Conservation (phyloP, 2,888 invertebrate genomes). For the Apodemia hepburni region DNA sequence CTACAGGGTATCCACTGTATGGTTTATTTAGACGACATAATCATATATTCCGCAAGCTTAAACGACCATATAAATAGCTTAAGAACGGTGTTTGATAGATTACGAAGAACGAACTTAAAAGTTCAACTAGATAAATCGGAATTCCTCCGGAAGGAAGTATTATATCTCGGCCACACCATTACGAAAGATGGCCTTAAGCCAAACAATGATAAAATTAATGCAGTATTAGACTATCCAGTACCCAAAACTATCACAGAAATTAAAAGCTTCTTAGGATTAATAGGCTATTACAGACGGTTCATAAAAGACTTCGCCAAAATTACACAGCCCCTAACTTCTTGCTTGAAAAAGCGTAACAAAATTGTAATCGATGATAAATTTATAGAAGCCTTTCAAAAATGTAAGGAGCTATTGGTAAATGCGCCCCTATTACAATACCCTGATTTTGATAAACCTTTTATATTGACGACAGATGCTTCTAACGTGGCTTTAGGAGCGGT, state of each 20-base stretch:
- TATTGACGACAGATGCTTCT: conserved; percentile 37
- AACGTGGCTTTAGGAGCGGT: conserved; percentile 38
- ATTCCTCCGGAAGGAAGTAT: conserved; percentile 35
- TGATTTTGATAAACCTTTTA: conserved; percentile 21
- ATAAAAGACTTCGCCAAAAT: conserved; percentile 33
- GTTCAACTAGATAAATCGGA: conserved; percentile 34
- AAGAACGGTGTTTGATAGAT: conserved; percentile 30
- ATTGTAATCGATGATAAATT: conserved; percentile 25
- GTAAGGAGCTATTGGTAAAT: conserved; percentile 29
- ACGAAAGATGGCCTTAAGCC: conserved; percentile 36
- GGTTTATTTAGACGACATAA: conserved; percentile 41
- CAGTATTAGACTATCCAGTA: conserved; percentile 33
- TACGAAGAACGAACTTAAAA: conserved; percentile 33
- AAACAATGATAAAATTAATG: conserved; percentile 36
- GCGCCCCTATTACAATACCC: conserved; percentile 24
- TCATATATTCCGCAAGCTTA: conserved; percentile 36
- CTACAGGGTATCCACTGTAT: conserved; percentile 34
- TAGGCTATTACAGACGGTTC: conserved; percentile 49
- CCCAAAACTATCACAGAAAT: conserved; percentile 36
- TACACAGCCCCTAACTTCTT: conserved; percentile 35
- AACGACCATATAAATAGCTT: conserved; percentile 34
- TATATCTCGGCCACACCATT: conserved; percentile 41
- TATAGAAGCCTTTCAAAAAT: conserved; percentile 27
- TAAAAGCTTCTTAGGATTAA: conserved; percentile 43
- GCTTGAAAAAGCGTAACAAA: conserved; percentile 31